Percentiles rank a stretch among this genome's conserved stretches.
Evolutionary conservation across 2,888 invertebrate species (phyloP).

Genomic region (Dromius quadrimaculatus): DNA sequence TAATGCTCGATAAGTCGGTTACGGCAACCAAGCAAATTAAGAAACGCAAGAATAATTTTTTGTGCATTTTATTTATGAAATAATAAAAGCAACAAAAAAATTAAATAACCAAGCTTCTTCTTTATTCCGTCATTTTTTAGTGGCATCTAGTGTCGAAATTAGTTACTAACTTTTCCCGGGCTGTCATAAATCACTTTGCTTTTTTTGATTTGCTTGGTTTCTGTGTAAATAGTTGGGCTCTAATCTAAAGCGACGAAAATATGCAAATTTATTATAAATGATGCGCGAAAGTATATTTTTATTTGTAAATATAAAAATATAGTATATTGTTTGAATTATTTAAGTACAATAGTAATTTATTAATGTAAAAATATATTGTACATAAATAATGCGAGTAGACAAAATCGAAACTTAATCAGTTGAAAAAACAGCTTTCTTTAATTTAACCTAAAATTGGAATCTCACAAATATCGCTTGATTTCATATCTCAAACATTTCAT

Average conservation of each 20-base stretch:
- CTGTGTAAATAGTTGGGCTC: slow-evolving; percentile 39
- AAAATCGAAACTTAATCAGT: slow-evolving; percentile 45
- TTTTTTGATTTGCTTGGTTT: no score
- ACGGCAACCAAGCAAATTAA: no score
- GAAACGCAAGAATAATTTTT: no score
- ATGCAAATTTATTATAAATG: slow-evolving; percentile 15
- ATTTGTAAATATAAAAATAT: slow-evolving; percentile 48
- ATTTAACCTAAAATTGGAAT: slow-evolving; percentile 25
- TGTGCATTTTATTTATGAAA: no score
- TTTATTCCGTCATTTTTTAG: no score
- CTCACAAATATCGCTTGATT: slow-evolving; percentile 28
- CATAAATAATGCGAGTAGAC: slow-evolving; percentile 51
- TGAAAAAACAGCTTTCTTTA: slow-evolving; percentile 44
- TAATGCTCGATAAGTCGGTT: no score
- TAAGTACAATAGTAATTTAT: slow-evolving; percentile 53
- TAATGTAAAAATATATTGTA: slow-evolving; percentile 53
- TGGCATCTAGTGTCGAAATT: no score
- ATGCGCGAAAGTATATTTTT: slow-evolving; percentile 29
- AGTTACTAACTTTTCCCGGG: no score
- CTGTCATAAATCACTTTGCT: no score
- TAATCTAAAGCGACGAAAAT: slow-evolving; percentile 30
- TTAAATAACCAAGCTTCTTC: no score
- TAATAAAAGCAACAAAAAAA: no score
- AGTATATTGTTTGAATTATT: slow-evolving; percentile 52
- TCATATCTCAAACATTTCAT: slow-evolving; percentile 41